phyloP scores from a whole-genome alignment of 2,888 invertebrate species.

The Hypolimnas misippus region DNA sequence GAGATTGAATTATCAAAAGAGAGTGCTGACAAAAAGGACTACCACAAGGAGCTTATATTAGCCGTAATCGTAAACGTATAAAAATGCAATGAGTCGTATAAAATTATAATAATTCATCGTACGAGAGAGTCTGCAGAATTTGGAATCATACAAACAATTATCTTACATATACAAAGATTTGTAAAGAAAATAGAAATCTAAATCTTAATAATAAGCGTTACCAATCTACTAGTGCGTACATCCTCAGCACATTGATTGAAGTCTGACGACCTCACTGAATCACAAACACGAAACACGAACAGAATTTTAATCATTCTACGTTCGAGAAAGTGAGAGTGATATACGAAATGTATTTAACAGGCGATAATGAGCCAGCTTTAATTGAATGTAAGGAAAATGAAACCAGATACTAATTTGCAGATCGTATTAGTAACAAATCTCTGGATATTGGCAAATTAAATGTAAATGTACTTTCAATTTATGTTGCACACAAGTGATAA shows the following conservation, averaged over 20 bases:
- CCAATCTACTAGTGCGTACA: not conserved
- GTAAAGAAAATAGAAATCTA: too few species aligned
- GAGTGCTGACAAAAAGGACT: constrained; percentile 19
- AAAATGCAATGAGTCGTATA: constrained; percentile 4
- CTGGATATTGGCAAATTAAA: constrained; percentile 22
- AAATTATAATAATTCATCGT: not conserved
- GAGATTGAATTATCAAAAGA: constrained; percentile 52
- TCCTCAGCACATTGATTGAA: constrained; percentile 40
- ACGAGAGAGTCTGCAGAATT: constrained; percentile 26
- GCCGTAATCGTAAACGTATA: constrained; percentile 14
- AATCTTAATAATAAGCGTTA: too few species aligned
- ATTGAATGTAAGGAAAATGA: constrained; percentile 50
- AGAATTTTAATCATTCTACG: constrained; percentile 57
- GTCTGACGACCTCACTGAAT: constrained; percentile 47
- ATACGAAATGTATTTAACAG: constrained; percentile 52
- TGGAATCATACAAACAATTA: not conserved
- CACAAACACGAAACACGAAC: constrained; percentile 46
- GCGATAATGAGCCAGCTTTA: constrained; percentile 51
- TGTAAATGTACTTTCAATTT: constrained; percentile 21
- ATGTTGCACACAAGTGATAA: constrained; percentile 3
- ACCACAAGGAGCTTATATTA: constrained; percentile 15
- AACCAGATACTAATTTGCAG: constrained; percentile 42
- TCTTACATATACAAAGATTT: too few species aligned
- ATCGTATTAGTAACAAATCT: constrained; percentile 20
- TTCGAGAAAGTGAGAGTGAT: constrained; percentile 62